Conservation (phyloP, 2,888 invertebrate species). For the Lepidochitona cinerea region DNA sequence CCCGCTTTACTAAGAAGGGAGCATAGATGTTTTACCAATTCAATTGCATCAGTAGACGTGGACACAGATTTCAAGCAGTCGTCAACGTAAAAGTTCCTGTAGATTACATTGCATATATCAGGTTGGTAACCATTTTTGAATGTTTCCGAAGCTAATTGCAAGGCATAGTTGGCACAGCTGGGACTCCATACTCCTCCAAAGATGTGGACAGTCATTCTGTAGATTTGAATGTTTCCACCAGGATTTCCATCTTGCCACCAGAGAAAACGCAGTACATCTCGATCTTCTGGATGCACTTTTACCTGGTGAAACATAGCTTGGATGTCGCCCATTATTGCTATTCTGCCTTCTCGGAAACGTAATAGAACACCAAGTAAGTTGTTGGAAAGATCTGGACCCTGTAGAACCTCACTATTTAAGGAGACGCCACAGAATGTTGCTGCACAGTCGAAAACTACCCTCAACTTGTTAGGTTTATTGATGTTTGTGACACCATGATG, state of each 20-base stretch:
- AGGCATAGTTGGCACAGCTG: neutral
- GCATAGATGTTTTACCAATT: conserved; percentile 15
- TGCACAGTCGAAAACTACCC: conserved; percentile 32
- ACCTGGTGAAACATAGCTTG: conserved; percentile 30
- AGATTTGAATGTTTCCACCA: neutral
- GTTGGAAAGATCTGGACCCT: conserved; percentile 26
- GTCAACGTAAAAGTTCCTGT: conserved; percentile 21
- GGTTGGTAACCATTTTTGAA: neutral
- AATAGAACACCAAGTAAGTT: conserved; percentile 24
- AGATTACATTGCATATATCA: neutral
- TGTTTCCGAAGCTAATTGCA: neutral
- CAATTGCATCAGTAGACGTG: conserved; percentile 15
- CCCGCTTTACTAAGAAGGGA: conserved; percentile 13
- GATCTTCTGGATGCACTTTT: conserved; percentile 13
- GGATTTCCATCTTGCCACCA: conserved; percentile 12
- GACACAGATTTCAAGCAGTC: conserved; percentile 24
- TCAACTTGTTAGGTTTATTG: conserved; percentile 12
- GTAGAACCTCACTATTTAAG: conserved; percentile 23
- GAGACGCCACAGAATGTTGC: conserved; percentile 17
- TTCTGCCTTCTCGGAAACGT: conserved; percentile 19
- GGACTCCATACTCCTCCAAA: neutral
- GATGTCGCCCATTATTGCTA: conserved; percentile 29
- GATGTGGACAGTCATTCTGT: neutral
- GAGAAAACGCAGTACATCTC: conserved; percentile 17
- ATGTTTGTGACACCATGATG: conserved; percentile 11